Conservation (phyloP, 2,797 vertebrate species). For the Sylvilagus floridanus region DNA sequence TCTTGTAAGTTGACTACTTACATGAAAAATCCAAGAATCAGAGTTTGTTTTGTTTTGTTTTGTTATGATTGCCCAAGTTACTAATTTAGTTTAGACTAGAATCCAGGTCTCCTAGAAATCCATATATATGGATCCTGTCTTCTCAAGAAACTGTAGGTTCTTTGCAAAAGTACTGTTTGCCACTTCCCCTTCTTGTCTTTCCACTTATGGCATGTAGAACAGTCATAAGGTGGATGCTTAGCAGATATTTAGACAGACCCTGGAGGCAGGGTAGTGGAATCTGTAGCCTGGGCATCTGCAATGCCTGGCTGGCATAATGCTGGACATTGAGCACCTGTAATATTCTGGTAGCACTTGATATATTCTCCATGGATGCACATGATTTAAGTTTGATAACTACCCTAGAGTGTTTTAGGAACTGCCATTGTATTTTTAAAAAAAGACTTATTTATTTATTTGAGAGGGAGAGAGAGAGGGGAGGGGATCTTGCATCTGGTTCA, state of each 20-base stretch:
- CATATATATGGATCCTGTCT: not conserved
- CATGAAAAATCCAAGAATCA: not conserved
- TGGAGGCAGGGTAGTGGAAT: not conserved
- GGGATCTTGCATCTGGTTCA: no score
- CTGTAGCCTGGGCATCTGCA: not conserved
- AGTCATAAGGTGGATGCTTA: not conserved
- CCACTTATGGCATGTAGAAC: not conserved
- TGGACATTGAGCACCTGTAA: not conserved
- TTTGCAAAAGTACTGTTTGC: not conserved
- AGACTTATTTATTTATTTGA: no score
- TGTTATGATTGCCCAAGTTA: not conserved
- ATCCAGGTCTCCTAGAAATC: not conserved
- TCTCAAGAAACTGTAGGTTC: not conserved
- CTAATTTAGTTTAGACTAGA: slow-evolving; percentile 12
- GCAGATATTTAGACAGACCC: not conserved
- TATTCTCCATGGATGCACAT: not conserved
- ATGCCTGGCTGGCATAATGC: not conserved
- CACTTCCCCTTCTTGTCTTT: not conserved
- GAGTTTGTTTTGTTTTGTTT: not conserved
- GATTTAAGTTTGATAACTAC: not conserved
- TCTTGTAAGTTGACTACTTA: slow-evolving; percentile 31
- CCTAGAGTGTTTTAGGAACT: not conserved
- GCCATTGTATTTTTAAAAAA: not conserved
- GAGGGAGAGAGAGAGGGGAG: no score
- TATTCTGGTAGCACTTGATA: not conserved